phyloP scores from a whole-genome alignment of 2,113 vertebrate genomes.

The Gopherus evgoodei region DNA sequence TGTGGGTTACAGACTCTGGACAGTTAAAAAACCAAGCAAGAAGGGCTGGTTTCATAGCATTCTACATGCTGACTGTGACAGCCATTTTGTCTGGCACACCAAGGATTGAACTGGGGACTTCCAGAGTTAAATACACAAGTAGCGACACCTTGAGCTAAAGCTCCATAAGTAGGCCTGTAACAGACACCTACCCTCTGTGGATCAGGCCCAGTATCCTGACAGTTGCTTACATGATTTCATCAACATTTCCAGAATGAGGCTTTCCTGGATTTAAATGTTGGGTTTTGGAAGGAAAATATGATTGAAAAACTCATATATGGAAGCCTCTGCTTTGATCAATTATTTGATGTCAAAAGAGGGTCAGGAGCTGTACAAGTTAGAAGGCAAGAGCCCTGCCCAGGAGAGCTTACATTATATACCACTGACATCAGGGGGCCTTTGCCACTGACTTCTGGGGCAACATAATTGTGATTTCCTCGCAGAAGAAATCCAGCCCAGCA shows the following conservation, averaged over 20 bases:
- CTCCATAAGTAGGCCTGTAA: background rate
- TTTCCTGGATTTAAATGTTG: background rate
- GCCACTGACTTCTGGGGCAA: background rate
- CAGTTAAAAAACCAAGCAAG: background rate
- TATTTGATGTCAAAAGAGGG: background rate
- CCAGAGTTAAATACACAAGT: background rate
- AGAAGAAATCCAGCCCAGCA: background rate
- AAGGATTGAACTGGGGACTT: background rate
- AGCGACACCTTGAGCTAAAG: background rate
- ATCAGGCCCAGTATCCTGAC: background rate
- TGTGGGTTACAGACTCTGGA: background rate
- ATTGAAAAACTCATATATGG: background rate
- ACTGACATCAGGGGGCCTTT: background rate
- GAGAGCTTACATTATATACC: background rate
- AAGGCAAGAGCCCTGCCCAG: background rate
- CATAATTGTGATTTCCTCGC: background rate
- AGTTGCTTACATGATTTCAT: background rate
- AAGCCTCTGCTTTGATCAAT: background rate
- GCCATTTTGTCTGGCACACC: background rate
- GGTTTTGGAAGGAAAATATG: background rate
- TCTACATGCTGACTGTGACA: background rate
- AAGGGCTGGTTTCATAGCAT: background rate
- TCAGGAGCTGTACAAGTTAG: background rate
- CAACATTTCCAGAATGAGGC: background rate
- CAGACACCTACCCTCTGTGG: background rate